phyloP scores from a whole-genome alignment of 2,888 invertebrate species.

The Zygaena filipendulae region DNA sequence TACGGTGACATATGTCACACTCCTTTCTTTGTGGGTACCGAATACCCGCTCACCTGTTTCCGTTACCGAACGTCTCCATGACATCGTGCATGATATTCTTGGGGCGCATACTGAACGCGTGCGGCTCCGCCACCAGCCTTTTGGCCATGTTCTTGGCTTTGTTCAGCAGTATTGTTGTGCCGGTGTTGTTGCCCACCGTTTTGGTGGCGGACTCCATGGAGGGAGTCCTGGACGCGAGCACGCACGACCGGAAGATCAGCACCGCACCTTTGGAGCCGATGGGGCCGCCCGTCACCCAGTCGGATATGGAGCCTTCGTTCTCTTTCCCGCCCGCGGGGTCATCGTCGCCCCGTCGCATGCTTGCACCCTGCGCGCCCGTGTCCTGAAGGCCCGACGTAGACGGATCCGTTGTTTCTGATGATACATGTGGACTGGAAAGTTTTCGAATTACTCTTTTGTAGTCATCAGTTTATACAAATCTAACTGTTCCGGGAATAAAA shows the following conservation, averaged over 20 bases:
- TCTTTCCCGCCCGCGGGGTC: conserved; percentile 31
- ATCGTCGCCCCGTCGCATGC: conserved; percentile 55
- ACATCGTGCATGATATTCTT: conserved; percentile 62
- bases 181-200: conserved; percentile 48
- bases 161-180: conserved; percentile 47
- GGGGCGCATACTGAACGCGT: conserved; percentile 43
- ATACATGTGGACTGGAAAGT: conserved; percentile 62
- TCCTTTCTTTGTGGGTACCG: too few species aligned
- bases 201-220: conserved; percentile 57
- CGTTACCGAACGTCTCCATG: conserved; percentile 55
- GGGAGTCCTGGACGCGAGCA: conserved; percentile 58
- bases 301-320: conserved; percentile 39
- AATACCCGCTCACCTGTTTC: conserved; percentile 32
- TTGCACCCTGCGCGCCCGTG: conserved; percentile 27
- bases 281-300: conserved; percentile 70
- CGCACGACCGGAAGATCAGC: conserved; percentile 74
- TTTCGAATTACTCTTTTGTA: too few species aligned
- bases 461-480: too few species aligned
- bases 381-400: conserved; percentile 56
- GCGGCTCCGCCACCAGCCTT: conserved; percentile 49
- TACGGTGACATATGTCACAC: too few species aligned
- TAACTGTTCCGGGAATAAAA: too few species aligned
- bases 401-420: conserved; percentile 50
- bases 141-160: conserved; percentile 60
- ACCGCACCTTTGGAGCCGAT: conserved; percentile 73